Evolutionary conservation across 2,797 vertebrate genomes (phyloP).

Genomic region (Halcyon badia): DNA sequence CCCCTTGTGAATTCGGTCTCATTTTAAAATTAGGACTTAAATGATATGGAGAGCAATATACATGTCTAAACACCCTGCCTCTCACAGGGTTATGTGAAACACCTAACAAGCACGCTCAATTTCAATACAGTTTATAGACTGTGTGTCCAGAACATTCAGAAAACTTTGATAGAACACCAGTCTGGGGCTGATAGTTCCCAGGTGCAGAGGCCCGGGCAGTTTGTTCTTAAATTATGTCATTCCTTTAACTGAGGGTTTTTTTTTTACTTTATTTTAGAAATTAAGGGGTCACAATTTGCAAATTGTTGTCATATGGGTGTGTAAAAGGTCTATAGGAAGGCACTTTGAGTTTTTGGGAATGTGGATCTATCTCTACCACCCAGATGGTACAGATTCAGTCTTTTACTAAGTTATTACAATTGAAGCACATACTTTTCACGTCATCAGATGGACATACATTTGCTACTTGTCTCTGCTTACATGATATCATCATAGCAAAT

Average conservation of each 20-base stretch:
- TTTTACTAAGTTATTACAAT: not conserved
- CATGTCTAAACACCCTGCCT: not conserved
- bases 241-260: not conserved
- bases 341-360: not conserved
- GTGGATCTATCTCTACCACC: not conserved
- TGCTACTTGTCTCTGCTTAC: not conserved
- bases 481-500: not conserved
- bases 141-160: not conserved
- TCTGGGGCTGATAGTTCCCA: not conserved
- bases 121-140: not conserved
- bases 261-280: not conserved
- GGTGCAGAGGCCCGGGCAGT: not conserved
- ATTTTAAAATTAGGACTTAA: not conserved
- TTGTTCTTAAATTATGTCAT: not conserved
- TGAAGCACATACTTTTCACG: not conserved
- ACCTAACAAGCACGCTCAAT: not conserved
- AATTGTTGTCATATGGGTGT: not conserved
- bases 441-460: not conserved
- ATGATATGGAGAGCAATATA: not conserved
- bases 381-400: not conserved
- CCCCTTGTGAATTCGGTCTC: not conserved
- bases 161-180: not conserved
- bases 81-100: not conserved
- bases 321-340: not conserved
- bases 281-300: not conserved